Base-by-base conservation (phyloP, 2,888 invertebrate species). In the Beris chalybata region DNA sequence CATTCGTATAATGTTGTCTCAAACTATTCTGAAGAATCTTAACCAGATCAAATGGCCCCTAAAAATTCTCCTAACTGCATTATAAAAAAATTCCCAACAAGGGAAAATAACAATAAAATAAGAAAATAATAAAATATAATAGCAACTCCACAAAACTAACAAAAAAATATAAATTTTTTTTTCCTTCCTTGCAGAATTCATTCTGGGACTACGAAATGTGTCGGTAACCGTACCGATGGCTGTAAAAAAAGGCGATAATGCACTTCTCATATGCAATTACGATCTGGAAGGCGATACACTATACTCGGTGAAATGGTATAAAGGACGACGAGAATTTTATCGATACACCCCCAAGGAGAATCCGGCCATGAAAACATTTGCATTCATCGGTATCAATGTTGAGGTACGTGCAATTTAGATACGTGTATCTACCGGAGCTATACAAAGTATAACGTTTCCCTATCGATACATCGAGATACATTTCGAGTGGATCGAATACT, bases 261-360 rank as follows among this genome's bases (percentile, higher is more conserved):
- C 87, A 11, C 82, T 83, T 69, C 82, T 90, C 72, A 83, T 84
- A 73, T 93, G 93, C 80, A 84, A 86, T 71, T 88, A 92, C 74
- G 90, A 93, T 76, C 86, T 92, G 82, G 89, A 92, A 77, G 88
- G 86, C 6, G 88, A 87, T 38, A 87, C 86, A 2, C 83, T 93
- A 50, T 93, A 93, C 81, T 87, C 91, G 1, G 90, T 93, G 59
- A 92, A 93, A 82, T 93, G 92, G 92, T 93, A 92, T 78, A 84
- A 92, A 65, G 93, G 92, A 1, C 84, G 83, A 72, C 84, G 88
- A 70, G 93, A 93, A 81, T 93, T 93, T 82, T 93, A 91, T 79
- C 84, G 93, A 71, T 93, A 85, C 76, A 88, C 90, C 0, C 92
- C 93, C 0, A 85, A 85, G 73, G 91, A 92, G 71, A 81, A 80